A percentile compares a stretch with the other conserved stretches of the same genome.
These are phyloP conservation scores for Melangyna quadrimaculata DNA, from an alignment of 2,888 invertebrate genomes.

Conservation along the genomic window DNA sequence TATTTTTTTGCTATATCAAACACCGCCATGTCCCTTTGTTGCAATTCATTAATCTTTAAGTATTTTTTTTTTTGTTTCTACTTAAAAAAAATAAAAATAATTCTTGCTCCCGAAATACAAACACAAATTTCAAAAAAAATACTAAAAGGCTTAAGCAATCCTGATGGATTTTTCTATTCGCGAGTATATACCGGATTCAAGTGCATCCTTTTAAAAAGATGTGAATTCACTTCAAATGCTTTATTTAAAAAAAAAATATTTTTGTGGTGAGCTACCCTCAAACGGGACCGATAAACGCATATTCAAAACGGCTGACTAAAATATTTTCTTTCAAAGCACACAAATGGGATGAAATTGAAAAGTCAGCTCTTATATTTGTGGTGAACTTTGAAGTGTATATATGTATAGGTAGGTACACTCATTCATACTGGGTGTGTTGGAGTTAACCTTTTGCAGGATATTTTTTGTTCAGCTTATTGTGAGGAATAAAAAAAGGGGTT, in stretches of 20 bases:
- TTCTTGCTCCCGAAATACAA: constrained; percentile 21
- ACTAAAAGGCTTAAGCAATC: constrained; percentile 6
- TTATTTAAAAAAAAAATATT: neutral
- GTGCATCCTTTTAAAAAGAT: constrained; percentile 37
- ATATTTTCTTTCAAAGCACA: constrained; percentile 19
- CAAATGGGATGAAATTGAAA: constrained; percentile 48
- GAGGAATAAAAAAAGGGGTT: neutral
- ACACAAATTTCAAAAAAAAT: constrained; percentile 14
- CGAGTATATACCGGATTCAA: constrained; percentile 4
- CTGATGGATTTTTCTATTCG: neutral
- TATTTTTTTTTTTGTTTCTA: constrained; percentile 14
- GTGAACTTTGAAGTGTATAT: constrained; percentile 28
- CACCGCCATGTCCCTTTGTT: constrained; percentile 15
- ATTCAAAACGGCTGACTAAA: constrained; percentile 63
- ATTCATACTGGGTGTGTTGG: neutral
- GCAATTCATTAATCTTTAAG: constrained; percentile 64
- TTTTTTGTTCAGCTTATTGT: neutral
- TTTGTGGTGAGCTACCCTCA: constrained; percentile 1
- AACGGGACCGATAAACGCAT: constrained; percentile 9
- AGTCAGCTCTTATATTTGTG: constrained; percentile 44
- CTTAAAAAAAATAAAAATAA: constrained; percentile 1
- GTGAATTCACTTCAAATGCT: constrained; percentile 41
- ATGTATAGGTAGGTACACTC: neutral
- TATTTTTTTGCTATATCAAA: neutral
- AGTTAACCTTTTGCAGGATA: neutral